These are phyloP conservation scores for Lepilemur septentrionalis DNA, from an alignment of 2,797 vertebrate genomes.

Conservation along the genomic window DNA sequence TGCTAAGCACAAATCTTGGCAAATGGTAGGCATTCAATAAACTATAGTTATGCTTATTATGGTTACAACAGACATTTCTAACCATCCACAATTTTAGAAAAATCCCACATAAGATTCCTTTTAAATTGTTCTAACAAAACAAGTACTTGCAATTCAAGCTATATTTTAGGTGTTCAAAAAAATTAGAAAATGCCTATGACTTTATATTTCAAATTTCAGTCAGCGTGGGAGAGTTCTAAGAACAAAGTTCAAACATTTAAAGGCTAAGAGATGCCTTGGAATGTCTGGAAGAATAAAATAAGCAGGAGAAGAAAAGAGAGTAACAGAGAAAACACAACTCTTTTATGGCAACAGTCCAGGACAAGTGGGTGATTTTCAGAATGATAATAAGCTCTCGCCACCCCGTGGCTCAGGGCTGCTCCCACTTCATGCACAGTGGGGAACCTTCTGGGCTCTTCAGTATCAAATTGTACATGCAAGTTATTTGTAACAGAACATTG, in stretches of 20 bases:
- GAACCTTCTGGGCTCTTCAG: not conserved
- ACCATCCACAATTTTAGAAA: not conserved
- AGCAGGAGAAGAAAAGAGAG: constrained; percentile 20
- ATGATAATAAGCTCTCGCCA: constrained; percentile 24
- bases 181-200: not conserved
- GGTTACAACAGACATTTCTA: not conserved
- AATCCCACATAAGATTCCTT: not conserved
- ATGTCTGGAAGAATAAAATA: constrained; percentile 40
- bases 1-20: not conserved
- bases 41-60: not conserved
- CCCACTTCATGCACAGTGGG: constrained; percentile 29
- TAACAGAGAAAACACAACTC: constrained; percentile 25
- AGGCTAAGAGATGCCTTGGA: not conserved
- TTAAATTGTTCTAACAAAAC: not conserved
- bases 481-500: constrained; percentile 78
- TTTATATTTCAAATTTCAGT: constrained; percentile 47
- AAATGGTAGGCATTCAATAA: not conserved
- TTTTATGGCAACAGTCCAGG: constrained; percentile 18
- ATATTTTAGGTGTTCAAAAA: not conserved
- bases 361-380: constrained; percentile 19
- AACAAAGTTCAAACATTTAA: constrained; percentile 41
- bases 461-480: constrained; percentile 71
- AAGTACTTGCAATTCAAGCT: not conserved
- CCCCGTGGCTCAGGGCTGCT: not conserved
- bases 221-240: not conserved